A percentile compares a stretch with the other conserved stretches of the same genome.
These are phyloP conservation scores for Apogon talboti DNA, from an alignment of 2,797 vertebrate genomes.

Conservation along the genomic window DNA sequence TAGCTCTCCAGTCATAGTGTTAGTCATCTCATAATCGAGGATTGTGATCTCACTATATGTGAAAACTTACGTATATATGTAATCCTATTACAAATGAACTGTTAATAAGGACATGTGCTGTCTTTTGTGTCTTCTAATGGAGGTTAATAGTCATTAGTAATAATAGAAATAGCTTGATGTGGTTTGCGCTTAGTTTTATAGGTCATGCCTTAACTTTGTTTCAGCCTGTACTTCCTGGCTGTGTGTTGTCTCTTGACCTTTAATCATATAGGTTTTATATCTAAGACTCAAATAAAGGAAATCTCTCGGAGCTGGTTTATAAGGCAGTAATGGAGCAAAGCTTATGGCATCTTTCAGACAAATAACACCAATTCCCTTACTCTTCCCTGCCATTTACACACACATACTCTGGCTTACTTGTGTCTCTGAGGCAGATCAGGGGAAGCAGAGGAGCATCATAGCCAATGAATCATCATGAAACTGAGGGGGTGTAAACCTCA, in stretches of 20 bases:
- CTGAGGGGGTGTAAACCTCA: conserved; percentile 57
- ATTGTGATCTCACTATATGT: conserved; percentile 21
- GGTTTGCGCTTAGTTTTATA: no score
- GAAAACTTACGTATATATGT: conserved; percentile 15
- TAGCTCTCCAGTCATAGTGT: neutral
- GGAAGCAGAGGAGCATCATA: conserved; percentile 20
- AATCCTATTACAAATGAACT: conserved; percentile 16
- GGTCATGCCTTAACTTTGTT: neutral
- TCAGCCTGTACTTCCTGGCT: neutral
- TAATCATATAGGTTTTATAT: neutral
- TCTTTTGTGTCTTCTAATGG: conserved; percentile 1
- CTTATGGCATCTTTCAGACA: conserved; percentile 20
- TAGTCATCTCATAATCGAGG: neutral
- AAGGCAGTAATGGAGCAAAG: neutral
- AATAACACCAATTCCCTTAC: conserved; percentile 25
- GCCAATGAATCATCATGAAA: conserved; percentile 59
- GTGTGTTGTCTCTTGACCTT: neutral
- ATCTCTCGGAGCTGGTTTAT: conserved; percentile 2
- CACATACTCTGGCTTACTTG: conserved; percentile 6
- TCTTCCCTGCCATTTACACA: conserved; percentile 15
- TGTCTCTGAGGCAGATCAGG: conserved; percentile 10
- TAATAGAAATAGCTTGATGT: no score
- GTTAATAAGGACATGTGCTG: neutral
- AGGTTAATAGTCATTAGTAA: neutral
- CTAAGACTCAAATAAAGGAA: neutral